Evolutionary conservation across 2,888 invertebrate genomes (phyloP).

Genomic region (Agrotis ipsilon): DNA sequence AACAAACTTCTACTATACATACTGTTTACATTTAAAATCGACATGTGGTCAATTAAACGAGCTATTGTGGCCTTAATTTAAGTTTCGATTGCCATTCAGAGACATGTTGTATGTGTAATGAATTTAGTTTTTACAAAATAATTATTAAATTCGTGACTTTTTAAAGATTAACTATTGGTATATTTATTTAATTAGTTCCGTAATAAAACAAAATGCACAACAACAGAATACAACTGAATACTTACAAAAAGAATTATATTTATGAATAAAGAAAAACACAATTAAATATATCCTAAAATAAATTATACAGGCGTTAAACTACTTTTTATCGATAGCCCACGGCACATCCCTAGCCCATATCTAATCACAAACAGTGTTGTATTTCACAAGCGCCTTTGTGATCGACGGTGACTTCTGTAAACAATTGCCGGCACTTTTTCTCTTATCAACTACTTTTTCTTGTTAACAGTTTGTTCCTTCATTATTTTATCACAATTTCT

Average conservation of each 20-base stretch:
- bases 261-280: too few species aligned
- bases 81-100: conserved; percentile 15
- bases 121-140: background rate
- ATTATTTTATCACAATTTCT: conserved; percentile 42
- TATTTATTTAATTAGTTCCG: background rate
- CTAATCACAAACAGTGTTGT: conserved; percentile 66
- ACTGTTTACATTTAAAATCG: conserved; percentile 31
- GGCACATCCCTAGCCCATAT: conserved; percentile 53
- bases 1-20: conserved; percentile 18
- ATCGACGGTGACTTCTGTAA: conserved; percentile 70
- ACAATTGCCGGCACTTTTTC: conserved; percentile 66
- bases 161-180: too few species aligned
- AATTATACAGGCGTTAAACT: background rate
- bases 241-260: too few species aligned
- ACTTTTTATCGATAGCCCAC: conserved; percentile 18
- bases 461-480: conserved; percentile 48
- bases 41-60: conserved; percentile 29
- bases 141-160: background rate
- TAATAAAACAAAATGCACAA: background rate
- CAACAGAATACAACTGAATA: too few species aligned
- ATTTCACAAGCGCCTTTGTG: conserved; percentile 70
- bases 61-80: conserved; percentile 6
- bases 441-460: conserved; percentile 64
- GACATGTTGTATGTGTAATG: background rate
- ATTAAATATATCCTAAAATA: background rate